These are phyloP conservation scores for Apamea epomidion DNA, from an alignment of 2,888 invertebrate genomes.

Conservation along the genomic window DNA sequence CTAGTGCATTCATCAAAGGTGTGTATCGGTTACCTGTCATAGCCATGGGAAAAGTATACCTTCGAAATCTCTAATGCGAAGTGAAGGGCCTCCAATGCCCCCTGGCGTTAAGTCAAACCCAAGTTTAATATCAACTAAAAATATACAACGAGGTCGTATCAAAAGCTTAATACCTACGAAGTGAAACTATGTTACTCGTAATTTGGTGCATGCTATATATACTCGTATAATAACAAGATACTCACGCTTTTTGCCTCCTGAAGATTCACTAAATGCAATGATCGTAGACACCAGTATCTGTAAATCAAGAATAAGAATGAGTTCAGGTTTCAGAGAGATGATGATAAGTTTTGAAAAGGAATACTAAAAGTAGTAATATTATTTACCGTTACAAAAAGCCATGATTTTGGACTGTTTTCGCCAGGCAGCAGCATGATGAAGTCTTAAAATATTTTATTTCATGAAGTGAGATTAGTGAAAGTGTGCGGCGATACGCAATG, in stretches of 20 bases:
- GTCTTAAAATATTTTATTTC: slow-evolving; percentile 64
- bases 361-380: slow-evolving; percentile 7
- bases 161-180: slow-evolving; percentile 21
- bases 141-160: slow-evolving; percentile 48
- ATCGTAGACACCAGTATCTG: slow-evolving; percentile 56
- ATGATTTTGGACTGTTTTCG: slow-evolving; percentile 67
- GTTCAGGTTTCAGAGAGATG: neutral
- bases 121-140: slow-evolving; percentile 82
- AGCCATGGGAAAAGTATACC: slow-evolving; percentile 68
- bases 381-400: slow-evolving; percentile 74
- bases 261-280: slow-evolving; percentile 64
- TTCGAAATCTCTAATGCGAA: slow-evolving; percentile 77
- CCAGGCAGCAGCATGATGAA: slow-evolving; percentile 72
- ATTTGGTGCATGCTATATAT: neutral
- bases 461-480: slow-evolving; percentile 51
- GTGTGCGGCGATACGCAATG: slow-evolving; percentile 73
- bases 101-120: slow-evolving; percentile 81
- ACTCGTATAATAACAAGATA: neutral
- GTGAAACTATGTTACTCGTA: slow-evolving; percentile 27
- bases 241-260: slow-evolving; percentile 73
- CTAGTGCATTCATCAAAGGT: slow-evolving; percentile 12
- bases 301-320: slow-evolving; percentile 35
- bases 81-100: slow-evolving; percentile 74
- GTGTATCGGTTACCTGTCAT: slow-evolving; percentile 2
- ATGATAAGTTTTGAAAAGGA: neutral